Percentiles rank a stretch among this genome's conserved stretches.
These are phyloP conservation scores for Thymelicus sylvestris DNA, from an alignment of 2,888 invertebrate genomes.

Conservation along the genomic window DNA sequence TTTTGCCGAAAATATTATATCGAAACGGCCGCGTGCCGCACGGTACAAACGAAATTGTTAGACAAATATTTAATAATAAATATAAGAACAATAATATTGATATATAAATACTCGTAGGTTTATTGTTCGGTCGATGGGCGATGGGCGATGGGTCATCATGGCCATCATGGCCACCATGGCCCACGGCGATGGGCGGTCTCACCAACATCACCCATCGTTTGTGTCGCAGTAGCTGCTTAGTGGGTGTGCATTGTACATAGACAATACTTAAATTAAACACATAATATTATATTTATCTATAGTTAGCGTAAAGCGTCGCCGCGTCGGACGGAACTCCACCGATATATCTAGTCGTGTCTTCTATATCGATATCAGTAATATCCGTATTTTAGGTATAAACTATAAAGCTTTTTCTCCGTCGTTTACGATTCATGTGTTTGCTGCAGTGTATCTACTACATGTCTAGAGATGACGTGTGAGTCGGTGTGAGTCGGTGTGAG, in stretches of 20 bases:
- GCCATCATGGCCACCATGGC: too few relatives aligned
- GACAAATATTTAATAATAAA: slow-evolving; percentile 13
- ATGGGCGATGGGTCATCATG: too few relatives aligned
- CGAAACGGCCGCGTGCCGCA: background rate
- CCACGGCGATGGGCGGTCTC: too few relatives aligned
- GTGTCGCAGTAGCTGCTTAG: background rate
- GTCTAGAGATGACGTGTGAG: too few relatives aligned
- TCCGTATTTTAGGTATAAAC: slow-evolving; percentile 18
- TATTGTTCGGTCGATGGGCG: too few relatives aligned
- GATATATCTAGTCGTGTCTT: slow-evolving; percentile 16
- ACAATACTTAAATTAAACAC: slow-evolving; percentile 7
- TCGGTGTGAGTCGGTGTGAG: too few relatives aligned
- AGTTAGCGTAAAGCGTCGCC: too few relatives aligned
- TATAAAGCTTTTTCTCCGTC: slow-evolving; percentile 12
- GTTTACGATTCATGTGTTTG: slow-evolving; percentile 3
- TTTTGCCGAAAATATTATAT: slow-evolving; percentile 16
- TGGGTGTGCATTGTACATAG: slow-evolving; percentile 21
- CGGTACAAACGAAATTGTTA: slow-evolving; percentile 13
- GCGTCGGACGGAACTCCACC: slow-evolving; percentile 25
- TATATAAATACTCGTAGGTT: slow-evolving; percentile 2
- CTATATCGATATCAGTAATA: slow-evolving; percentile 17
- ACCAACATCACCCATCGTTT: too few relatives aligned
- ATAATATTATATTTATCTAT: background rate
- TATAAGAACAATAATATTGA: background rate
- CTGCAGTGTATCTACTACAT: too few relatives aligned